Base-by-base conservation (phyloP, 2,797 vertebrate genomes). In the Acipenser transmontanus region DNA sequence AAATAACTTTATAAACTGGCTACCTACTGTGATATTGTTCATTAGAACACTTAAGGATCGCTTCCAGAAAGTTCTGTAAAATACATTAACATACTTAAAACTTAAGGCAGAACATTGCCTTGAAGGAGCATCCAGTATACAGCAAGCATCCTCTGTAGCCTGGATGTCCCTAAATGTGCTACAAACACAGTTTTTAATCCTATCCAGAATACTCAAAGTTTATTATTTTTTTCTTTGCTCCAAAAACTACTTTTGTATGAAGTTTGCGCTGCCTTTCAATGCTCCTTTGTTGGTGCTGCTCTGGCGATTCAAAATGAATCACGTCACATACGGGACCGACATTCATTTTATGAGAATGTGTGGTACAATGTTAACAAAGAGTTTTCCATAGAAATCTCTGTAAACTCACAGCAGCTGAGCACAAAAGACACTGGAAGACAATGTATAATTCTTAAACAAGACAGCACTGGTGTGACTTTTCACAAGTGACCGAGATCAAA, bases 201-300 rank as follows among this genome's bases (percentile, higher is more conserved):
- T 34, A 34, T 34, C 34, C 34, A 34, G 34, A 34, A 34, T 34
- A 34, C 34, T 34, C 34, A 34, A 34, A 34, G 34, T 34, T 34
- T 34, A 34, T 34, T 4, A 34, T 34, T 3, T 34, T 17, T 34
- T 34, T 34, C 34, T 34, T 34, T 34, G 34, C 3, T 34, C 34
- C 34, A 34, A 61, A 49, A 17, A 6, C 49, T 61, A 66, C 59
- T 66, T 50, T 11, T 48, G 57, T 59, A 66, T 50, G n/a, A 64
- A 9, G 8, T 51, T 13, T 34, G 50, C 49, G 7, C 60, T 52
- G 59, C 20, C 56, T 48, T 57, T 59, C 56, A 66, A 59, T 66
- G 13, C 56, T 17, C 20, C 12, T 67, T 67, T 54, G 60, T 67
- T 67, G 8, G 8, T 61, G 13, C 60, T 8, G 50, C 8, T 17